phyloP scores from a whole-genome alignment of 2,113 vertebrate genomes.

The Bubalus kerabau region DNA sequence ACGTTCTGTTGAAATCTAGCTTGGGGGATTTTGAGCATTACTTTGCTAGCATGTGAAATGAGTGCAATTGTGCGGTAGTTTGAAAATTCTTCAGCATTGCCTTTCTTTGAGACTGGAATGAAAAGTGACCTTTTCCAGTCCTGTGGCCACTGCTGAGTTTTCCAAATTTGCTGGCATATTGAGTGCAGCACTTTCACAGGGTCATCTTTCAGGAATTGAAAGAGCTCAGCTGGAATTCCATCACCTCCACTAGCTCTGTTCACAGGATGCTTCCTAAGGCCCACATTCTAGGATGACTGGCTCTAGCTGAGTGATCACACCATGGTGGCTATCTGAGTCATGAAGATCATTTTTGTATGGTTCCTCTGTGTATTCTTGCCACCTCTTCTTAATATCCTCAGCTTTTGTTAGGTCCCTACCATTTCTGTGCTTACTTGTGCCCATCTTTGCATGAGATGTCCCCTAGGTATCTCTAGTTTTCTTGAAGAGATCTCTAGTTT shows the following conservation, averaged over 20 bases:
- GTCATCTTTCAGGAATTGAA: neutral
- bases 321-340: neutral
- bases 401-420: neutral
- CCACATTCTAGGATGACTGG: neutral
- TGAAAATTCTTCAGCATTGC: neutral
- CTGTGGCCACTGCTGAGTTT: neutral
- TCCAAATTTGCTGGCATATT: neutral
- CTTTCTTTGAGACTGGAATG: neutral
- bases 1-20: neutral
- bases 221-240: neutral
- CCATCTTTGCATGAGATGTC: neutral
- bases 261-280: neutral
- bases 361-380: neutral
- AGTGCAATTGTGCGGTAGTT: neutral
- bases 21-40: neutral
- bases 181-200: neutral
- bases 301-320: neutral
- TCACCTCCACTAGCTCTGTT: neutral
- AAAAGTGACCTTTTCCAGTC: neutral
- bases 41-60: neutral
- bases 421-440: neutral
- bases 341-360: neutral
- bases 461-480: neutral
- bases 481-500: neutral
- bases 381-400: neutral